phyloP scores from a whole-genome alignment of 1,140 invertebrate species.

The Meloidogyne chitwoodi region DNA sequence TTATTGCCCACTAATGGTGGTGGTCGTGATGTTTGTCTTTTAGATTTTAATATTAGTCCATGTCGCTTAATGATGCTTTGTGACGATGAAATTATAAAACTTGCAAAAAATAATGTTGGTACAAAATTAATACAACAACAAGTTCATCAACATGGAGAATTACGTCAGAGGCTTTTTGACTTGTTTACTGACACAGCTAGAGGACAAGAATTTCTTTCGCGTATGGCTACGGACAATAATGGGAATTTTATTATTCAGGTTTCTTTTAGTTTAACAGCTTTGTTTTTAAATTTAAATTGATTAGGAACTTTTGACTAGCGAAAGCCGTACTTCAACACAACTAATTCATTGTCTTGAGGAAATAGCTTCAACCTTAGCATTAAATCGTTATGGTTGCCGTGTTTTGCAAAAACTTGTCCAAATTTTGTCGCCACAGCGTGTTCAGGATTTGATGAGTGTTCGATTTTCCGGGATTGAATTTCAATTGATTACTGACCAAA shows the following conservation, averaged over 20 bases:
- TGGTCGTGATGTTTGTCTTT: neutral
- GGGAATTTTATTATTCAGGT: neutral
- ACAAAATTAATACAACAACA: neutral
- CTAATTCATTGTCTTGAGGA: neutral
- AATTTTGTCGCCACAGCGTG: neutral
- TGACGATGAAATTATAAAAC: neutral
- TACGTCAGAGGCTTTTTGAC: neutral
- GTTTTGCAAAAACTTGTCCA: neutral
- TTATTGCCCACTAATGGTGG: neutral
- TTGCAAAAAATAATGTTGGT: neutral
- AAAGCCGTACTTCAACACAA: neutral
- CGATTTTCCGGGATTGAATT: neutral
- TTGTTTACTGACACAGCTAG: neutral
- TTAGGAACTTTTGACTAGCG: neutral
- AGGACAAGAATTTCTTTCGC: neutral
- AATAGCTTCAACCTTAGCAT: neutral
- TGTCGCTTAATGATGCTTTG: neutral
- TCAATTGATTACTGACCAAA: neutral
- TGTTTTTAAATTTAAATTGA: neutral
- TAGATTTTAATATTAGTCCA: neutral
- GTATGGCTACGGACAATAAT: neutral
- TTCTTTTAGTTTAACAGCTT: neutral
- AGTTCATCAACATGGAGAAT: neutral
- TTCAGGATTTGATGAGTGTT: neutral
- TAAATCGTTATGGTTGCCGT: neutral